Evolutionary conservation across 2,888 invertebrate genomes (phyloP).

Genomic region (Polyploca ridens): DNA sequence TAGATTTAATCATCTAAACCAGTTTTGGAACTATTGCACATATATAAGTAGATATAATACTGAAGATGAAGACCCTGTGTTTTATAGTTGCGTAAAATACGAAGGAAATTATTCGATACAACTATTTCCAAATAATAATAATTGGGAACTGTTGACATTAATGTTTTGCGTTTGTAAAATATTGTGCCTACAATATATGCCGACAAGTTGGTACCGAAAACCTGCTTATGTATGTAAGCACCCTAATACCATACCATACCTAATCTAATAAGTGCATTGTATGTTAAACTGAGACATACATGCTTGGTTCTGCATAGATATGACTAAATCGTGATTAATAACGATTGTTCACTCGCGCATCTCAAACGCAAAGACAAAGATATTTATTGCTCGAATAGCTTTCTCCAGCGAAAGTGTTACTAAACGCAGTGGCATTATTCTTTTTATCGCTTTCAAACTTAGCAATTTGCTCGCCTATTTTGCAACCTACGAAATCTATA

Average conservation of each 20-base stretch:
- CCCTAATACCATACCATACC: background rate
- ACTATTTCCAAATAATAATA: background rate
- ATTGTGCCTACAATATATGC: too few species aligned
- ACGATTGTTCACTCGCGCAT: slow-evolving; percentile 36
- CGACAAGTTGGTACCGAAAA: too few species aligned
- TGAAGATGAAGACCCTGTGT: background rate
- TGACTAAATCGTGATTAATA: slow-evolving; percentile 41
- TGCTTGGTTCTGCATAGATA: slow-evolving; percentile 10
- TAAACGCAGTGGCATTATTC: slow-evolving; percentile 67
- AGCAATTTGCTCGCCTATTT: slow-evolving; percentile 52
- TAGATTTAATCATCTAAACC: background rate
- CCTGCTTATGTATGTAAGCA: too few species aligned
- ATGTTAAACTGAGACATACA: slow-evolving; percentile 29
- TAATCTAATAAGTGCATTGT: slow-evolving; percentile 20
- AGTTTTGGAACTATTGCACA: slow-evolving; percentile 10
- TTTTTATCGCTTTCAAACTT: slow-evolving; percentile 73
- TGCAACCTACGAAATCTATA: slow-evolving; percentile 14
- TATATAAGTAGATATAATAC: background rate
- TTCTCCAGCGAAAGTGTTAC: slow-evolving; percentile 81
- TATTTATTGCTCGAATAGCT: slow-evolving; percentile 77
- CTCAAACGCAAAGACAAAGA: slow-evolving; percentile 64
- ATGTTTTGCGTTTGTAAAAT: background rate
- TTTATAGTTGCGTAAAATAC: background rate
- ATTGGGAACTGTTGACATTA: background rate
- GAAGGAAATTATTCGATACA: background rate